phyloP scores from a whole-genome alignment of 1,140 invertebrate species.

The Eulimnadia texana region DNA sequence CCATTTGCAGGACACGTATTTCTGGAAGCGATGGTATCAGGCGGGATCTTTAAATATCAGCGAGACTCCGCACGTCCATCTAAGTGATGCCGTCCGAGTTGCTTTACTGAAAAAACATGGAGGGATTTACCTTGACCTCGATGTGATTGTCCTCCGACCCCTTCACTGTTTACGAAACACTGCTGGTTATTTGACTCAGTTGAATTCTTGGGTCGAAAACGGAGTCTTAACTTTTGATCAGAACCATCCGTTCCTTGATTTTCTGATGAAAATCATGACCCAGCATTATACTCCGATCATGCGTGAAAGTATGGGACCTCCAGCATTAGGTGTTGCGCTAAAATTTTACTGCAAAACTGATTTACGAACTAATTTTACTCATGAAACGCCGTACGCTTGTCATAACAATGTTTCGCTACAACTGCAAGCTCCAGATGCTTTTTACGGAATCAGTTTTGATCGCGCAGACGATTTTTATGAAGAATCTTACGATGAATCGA shows the following conservation, averaged over 20 bases:
- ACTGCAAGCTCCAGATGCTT: background rate
- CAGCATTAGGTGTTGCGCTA: background rate
- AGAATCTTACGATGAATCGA: background rate
- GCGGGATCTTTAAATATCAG: background rate
- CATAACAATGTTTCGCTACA: background rate
- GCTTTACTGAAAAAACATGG: slow-evolving; percentile 58
- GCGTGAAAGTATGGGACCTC: background rate
- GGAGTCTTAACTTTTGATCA: slow-evolving; percentile 2
- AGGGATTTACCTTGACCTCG: slow-evolving; percentile 61
- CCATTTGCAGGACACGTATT: slow-evolving; percentile 41
- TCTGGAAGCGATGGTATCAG: slow-evolving; percentile 23
- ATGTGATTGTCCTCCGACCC: slow-evolving; percentile 37
- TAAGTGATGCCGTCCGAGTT: slow-evolving; percentile 53
- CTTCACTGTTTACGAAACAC: background rate
- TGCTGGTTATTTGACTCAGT: background rate
- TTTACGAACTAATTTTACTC: background rate
- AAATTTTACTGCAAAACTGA: background rate
- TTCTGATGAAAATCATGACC: background rate
- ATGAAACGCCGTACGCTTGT: background rate
- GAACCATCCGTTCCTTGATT: background rate
- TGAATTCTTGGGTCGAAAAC: slow-evolving; percentile 3
- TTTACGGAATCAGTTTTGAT: background rate
- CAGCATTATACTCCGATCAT: background rate
- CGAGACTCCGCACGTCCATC: slow-evolving; percentile 33
- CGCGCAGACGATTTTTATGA: background rate